A percentile compares a stretch with the other conserved stretches of the same genome.
phyloP scores from a whole-genome alignment of 2,888 invertebrate species.

The Eupeodes latifasciatus region DNA sequence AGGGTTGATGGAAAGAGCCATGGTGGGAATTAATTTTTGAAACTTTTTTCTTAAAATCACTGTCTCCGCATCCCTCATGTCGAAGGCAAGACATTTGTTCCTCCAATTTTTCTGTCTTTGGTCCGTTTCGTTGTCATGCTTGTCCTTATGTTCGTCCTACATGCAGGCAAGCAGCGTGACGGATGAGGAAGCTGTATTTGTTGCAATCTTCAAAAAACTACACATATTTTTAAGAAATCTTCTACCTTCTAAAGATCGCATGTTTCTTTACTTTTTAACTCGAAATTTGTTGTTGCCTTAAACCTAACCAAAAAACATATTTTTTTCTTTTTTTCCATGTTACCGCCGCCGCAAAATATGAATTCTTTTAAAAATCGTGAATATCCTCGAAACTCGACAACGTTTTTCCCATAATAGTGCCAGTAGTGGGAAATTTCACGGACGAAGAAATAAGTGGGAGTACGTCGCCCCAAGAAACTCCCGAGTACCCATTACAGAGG shows the following conservation, averaged over 20 bases:
- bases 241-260: conserved; percentile 9
- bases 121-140: conserved; percentile 7
- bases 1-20: conserved; percentile 18
- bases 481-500: conserved; percentile 88
- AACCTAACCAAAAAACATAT: conserved; percentile 56
- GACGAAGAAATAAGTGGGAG: conserved; percentile 85
- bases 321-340: conserved; percentile 48
- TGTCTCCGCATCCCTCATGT: conserved; percentile 3
- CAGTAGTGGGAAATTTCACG: conserved; percentile 87
- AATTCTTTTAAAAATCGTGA: conserved; percentile 62
- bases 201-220: conserved; percentile 54
- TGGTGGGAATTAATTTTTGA: conserved; percentile 58
- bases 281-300: conserved; percentile 47
- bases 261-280: conserved; percentile 36
- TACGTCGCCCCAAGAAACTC: conserved; percentile 84
- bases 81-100: conserved; percentile 28
- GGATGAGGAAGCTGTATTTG: not conserved
- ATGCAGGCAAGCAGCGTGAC: not conserved
- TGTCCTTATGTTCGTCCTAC: not conserved
- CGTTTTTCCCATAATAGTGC: conserved; percentile 82
- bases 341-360: conserved; percentile 50
- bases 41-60: conserved; percentile 24
- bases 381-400: conserved; percentile 46
- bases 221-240: conserved; percentile 50
- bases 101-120: conserved; percentile 33